Evolutionary conservation across 2,797 vertebrate genomes (phyloP).

Genomic region (Gadopsis bispinosus): DNA sequence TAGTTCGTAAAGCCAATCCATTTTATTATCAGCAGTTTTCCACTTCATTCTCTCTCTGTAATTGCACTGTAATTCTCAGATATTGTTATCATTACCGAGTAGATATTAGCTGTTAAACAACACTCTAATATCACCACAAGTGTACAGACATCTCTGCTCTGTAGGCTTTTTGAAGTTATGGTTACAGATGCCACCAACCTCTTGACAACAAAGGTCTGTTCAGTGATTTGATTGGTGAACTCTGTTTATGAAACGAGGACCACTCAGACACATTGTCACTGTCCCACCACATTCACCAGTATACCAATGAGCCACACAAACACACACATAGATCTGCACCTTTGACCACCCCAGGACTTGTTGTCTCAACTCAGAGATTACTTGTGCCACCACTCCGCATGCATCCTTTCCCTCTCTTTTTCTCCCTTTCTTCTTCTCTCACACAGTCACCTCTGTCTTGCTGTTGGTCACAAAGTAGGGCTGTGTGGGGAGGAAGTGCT

Average conservation of each 20-base stretch:
- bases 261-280: slow-evolving; percentile 45
- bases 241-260: slow-evolving; percentile 61
- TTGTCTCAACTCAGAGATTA: slow-evolving; percentile 57
- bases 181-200: slow-evolving; percentile 43
- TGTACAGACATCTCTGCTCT: slow-evolving; percentile 57
- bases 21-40: slow-evolving; percentile 30
- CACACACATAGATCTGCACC: slow-evolving; percentile 67
- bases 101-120: slow-evolving; percentile 61
- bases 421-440: slow-evolving; percentile 68
- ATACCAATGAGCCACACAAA: slow-evolving; percentile 64
- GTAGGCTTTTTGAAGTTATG: slow-evolving; percentile 53
- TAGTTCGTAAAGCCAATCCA: slow-evolving; percentile 57
- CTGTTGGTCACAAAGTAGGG: slow-evolving; percentile 99
- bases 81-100: slow-evolving; percentile 36
- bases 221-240: slow-evolving; percentile 63
- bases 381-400: slow-evolving; percentile 69
- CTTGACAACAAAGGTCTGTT: slow-evolving; percentile 54
- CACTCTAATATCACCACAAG: slow-evolving; percentile 49
- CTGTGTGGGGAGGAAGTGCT: slow-evolving; percentile 94
- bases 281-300: slow-evolving; percentile 50
- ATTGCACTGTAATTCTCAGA: slow-evolving; percentile 37
- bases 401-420: slow-evolving; percentile 59
- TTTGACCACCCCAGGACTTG: slow-evolving; percentile 47
- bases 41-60: slow-evolving; percentile 38
- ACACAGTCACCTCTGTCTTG: slow-evolving; percentile 99